Evolutionary conservation across 2,113 vertebrate species (phyloP), one percentile per base, ranked within the genome.

Genomic region (Scopus umbretta): DNA sequence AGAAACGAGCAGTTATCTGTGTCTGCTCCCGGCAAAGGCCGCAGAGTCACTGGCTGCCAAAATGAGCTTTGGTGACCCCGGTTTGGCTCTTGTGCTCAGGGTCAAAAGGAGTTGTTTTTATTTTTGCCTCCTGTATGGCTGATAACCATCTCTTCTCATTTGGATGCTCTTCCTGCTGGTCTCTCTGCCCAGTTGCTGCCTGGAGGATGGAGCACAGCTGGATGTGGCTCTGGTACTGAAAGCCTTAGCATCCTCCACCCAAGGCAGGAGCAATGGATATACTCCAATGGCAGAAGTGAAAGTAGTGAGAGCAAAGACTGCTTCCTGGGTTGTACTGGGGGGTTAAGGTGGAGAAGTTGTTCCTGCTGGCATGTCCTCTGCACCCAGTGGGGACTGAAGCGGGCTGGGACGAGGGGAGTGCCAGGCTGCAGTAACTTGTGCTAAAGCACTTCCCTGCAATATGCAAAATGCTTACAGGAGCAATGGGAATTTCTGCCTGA

Each of bases 401-500:
- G 27, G 58, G n/a, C 71, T 62, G 50, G 81, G 53, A 70, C 4
- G 5, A 13, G 38, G 73, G 16, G 29, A 49, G 22, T 45, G 86
- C 65, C 71, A 43, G 88, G 86, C 92, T 91, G 86, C 94, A 52
- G 80, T n/a, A 22, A 42, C 40, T 42, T 11, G 13, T 68, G 86
- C 65, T 86, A 49, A 85, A 3, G 25, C 79, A 6, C 72, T 52
- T 92, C 83, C 82, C 86, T 91, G 90, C 95, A 91, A 75, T 96
- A 96, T 94, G 95, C 96, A 96, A 92, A 92, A 79, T 1, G 47
- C 83, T 94, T 87, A 21, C 65, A 92, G 96, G 95, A 97, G 92
- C 95, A 87, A 45, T 91, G 95, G 94, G 96, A 96, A 97, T 97
- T 97, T 96, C 92, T 97, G 94, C 96, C 96, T 97, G 94, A 96